phyloP scores from a whole-genome alignment of 2,888 invertebrate genomes.

The Chloroclysta siterata region DNA sequence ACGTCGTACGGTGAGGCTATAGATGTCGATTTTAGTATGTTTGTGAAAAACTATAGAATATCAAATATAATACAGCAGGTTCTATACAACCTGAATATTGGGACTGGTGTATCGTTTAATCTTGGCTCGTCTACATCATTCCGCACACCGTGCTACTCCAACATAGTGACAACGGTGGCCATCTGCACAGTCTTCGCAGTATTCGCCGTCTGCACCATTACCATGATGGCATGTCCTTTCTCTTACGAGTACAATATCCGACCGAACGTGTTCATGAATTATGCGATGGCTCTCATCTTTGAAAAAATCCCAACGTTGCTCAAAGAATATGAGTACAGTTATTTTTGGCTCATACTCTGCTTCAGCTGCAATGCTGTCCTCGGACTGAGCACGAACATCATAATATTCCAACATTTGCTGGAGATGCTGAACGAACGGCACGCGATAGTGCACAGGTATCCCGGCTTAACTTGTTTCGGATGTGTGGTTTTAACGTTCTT shows the following conservation, averaged over 20 bases:
- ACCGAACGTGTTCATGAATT: conserved; percentile 45
- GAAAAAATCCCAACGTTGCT: conserved; percentile 68
- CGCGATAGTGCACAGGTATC: conserved; percentile 52
- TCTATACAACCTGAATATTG: conserved; percentile 57
- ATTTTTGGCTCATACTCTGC: conserved; percentile 57
- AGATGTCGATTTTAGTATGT: conserved; percentile 59
- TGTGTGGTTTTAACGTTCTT: conserved; percentile 52
- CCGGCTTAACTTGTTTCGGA: conserved; percentile 55
- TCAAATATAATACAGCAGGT: conserved; percentile 54
- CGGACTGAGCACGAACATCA: conserved; percentile 51
- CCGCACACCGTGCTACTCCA: conserved; percentile 67
- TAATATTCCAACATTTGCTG: conserved; percentile 55
- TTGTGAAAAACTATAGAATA: conserved; percentile 46
- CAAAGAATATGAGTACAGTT: conserved; percentile 50
- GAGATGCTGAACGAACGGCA: conserved; percentile 53
- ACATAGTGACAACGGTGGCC: conserved; percentile 59
- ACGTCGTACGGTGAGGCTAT: conserved; percentile 58
- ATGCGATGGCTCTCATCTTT: conserved; percentile 55
- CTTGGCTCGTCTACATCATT: conserved; percentile 60
- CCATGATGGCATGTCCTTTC: conserved; percentile 70
- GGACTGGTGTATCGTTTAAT: conserved; percentile 64
- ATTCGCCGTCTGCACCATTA: conserved; percentile 53
- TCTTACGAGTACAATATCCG: conserved; percentile 52
- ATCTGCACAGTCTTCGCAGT: conserved; percentile 48
- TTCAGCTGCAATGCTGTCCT: conserved; percentile 57